Evolutionary conservation across 2,113 vertebrate species (phyloP).

Genomic region (Petaurus breviceps): DNA sequence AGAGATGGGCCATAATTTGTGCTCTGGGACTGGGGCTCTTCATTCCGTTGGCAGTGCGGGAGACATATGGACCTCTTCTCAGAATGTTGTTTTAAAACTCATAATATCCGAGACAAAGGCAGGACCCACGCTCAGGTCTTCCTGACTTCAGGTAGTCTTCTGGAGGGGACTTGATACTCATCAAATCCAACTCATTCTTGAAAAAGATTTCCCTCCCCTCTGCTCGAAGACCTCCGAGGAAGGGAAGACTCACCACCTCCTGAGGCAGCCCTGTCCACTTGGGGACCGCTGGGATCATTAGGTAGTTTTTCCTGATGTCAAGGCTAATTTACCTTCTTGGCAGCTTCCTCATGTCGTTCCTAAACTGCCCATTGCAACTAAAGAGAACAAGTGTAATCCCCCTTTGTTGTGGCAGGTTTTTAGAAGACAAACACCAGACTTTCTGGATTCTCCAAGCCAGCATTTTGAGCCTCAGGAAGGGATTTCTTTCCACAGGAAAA

Average conservation of each 20-base stretch:
- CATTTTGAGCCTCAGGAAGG: neutral
- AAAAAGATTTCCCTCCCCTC: neutral
- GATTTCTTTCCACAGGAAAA: neutral
- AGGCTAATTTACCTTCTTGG: neutral
- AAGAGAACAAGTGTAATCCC: neutral
- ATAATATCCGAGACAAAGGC: neutral
- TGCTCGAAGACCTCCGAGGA: neutral
- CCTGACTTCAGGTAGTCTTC: neutral
- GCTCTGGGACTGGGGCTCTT: neutral
- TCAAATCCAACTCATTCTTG: neutral
- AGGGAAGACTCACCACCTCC: neutral
- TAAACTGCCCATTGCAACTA: neutral
- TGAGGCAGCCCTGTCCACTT: neutral
- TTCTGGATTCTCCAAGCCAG: neutral
- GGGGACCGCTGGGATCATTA: neutral
- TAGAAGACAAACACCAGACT: neutral
- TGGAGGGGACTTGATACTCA: no score
- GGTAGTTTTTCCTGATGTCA: neutral
- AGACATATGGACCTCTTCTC: neutral
- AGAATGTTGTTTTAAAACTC: neutral
- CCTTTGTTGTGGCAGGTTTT: neutral
- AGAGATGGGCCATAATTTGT: neutral
- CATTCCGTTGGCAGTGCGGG: neutral
- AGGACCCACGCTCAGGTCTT: neutral
- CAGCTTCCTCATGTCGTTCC: neutral